phyloP scores from a whole-genome alignment of 1,140 invertebrate species.

The Neotoxoptera formosana region DNA sequence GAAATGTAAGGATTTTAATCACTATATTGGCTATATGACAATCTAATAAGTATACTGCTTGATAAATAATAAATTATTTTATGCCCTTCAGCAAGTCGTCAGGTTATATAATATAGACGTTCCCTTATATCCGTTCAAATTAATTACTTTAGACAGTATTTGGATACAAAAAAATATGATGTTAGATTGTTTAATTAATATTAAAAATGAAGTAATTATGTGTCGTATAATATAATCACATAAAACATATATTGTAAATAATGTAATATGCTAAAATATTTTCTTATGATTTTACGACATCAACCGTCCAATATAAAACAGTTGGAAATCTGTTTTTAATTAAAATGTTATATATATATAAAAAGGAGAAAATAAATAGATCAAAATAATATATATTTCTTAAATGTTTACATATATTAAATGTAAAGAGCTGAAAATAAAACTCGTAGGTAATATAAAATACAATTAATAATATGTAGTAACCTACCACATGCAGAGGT shows the following conservation, averaged over 20 bases:
- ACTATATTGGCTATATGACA: background rate
- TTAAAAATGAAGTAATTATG: slow-evolving; percentile 13
- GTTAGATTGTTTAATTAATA: background rate
- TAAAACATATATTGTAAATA: background rate
- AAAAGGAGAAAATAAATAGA: background rate
- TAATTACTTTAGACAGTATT: background rate
- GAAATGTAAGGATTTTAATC: background rate
- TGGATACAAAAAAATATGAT: background rate
- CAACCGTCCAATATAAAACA: background rate
- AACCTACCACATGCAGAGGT: too few relatives aligned
- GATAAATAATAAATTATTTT: slow-evolving; percentile 19
- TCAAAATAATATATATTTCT: background rate
- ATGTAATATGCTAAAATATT: background rate
- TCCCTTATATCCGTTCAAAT: slow-evolving; percentile 16
- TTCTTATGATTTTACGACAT: background rate
- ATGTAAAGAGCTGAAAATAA: background rate
- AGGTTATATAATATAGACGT: background rate
- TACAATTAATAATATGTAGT: background rate
- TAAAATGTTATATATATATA: background rate
- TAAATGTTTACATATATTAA: background rate
- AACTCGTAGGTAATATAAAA: background rate
- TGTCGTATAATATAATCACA: background rate
- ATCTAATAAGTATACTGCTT: background rate
- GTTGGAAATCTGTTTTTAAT: background rate
- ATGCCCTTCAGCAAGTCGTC: background rate